Evolutionary conservation across 2,113 vertebrate species (phyloP).

Genomic region (Progne subis): DNA sequence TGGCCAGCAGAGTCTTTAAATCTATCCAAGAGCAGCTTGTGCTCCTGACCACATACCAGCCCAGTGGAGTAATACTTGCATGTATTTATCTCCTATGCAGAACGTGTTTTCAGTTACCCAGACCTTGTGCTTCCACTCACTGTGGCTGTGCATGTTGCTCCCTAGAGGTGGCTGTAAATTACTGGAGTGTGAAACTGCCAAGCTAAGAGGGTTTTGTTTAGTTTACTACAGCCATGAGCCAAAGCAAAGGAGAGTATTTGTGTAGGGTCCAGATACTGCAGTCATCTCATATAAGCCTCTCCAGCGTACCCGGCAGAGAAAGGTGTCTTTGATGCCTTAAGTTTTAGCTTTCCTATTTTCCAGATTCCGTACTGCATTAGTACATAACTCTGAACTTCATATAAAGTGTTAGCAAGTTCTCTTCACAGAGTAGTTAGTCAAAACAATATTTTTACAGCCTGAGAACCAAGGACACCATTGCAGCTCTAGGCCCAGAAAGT

Average conservation of each 20-base stretch:
- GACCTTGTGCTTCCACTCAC: neutral
- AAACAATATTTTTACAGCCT: neutral
- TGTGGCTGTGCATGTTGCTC: neutral
- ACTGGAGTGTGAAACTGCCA: neutral
- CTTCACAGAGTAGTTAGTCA: no score
- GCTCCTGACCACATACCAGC: neutral
- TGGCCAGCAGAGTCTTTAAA: neutral
- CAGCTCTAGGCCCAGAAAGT: neutral
- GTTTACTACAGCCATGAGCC: neutral
- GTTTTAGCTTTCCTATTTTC: neutral
- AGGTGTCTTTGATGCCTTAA: neutral
- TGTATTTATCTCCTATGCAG: neutral
- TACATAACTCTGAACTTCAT: neutral
- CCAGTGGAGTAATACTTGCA: neutral
- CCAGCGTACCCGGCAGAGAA: neutral
- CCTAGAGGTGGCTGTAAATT: neutral
- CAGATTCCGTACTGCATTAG: neutral
- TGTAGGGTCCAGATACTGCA: neutral
- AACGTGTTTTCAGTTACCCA: neutral
- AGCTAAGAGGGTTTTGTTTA: neutral
- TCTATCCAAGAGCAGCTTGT: rapidly evolving
- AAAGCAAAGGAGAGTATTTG: neutral
- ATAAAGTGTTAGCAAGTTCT: neutral
- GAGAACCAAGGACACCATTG: neutral
- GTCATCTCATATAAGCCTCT: neutral